Evolutionary conservation across 1,140 invertebrate species (phyloP).

Genomic region (Druon quercuslanigerum): DNA sequence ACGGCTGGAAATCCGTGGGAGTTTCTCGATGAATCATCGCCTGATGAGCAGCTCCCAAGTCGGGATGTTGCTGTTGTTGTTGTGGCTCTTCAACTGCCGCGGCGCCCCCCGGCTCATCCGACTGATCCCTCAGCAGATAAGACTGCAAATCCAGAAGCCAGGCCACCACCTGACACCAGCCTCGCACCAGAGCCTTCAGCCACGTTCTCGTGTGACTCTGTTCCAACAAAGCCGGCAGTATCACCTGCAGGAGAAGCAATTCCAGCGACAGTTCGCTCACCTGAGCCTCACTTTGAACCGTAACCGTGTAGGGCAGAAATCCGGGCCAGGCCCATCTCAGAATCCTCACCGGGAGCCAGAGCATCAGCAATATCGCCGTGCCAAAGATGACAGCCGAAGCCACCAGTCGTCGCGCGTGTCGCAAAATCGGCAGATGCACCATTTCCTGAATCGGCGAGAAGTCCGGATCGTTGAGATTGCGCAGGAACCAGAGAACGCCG

Average conservation of each 20-base stretch:
- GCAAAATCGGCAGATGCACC: slow-evolving; percentile 96
- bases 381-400: slow-evolving; percentile 97
- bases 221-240: slow-evolving; percentile 95
- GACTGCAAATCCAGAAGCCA: slow-evolving; percentile 91
- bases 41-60: slow-evolving; percentile 88
- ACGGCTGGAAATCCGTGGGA: slow-evolving; percentile 90
- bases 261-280: slow-evolving; percentile 95
- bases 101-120: slow-evolving; percentile 70
- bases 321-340: slow-evolving; percentile 88
- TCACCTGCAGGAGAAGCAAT: slow-evolving; percentile 94
- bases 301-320: slow-evolving; percentile 96
- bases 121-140: slow-evolving; percentile 87
- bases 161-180: slow-evolving; percentile 92
- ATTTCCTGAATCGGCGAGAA: slow-evolving; percentile 99
- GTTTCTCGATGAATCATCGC: slow-evolving; percentile 87
- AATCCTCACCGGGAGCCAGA: slow-evolving; percentile 95
- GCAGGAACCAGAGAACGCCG: slow-evolving; percentile 96
- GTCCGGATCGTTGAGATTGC: slow-evolving; percentile 99
- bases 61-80: slow-evolving; percentile 73
- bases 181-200: slow-evolving; percentile 90
- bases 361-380: slow-evolving; percentile 94
- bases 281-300: slow-evolving; percentile 86
- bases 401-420: slow-evolving; percentile 92
- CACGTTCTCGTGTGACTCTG: slow-evolving; percentile 96
- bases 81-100: slow-evolving; percentile 70